A percentile compares a stretch with the other conserved stretches of the same genome.
These are phyloP conservation scores for Amblyopsis rosae DNA, from an alignment of 2,113 vertebrate genomes.

Conservation along the genomic window DNA sequence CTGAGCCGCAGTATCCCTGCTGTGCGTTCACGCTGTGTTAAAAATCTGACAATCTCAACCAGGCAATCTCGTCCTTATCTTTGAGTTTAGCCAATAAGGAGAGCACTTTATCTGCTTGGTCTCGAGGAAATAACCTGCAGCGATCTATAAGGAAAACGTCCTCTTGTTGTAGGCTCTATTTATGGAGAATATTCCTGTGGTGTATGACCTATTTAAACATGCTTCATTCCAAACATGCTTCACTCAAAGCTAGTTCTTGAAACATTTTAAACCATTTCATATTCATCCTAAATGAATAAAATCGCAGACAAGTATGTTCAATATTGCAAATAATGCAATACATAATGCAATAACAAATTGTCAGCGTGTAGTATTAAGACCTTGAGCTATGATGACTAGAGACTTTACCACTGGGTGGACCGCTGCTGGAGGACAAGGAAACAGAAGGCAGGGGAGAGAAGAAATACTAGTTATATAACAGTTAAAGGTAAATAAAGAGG, in stretches of 20 bases:
- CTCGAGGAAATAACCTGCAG: constrained; percentile 10
- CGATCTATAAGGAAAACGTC: constrained; percentile 5
- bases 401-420: not conserved
- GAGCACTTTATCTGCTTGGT: constrained; percentile 9
- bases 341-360: too few species aligned
- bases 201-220: constrained; percentile 17
- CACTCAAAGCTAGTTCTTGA: too few species aligned
- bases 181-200: not conserved
- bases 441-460: not conserved
- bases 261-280: too few species aligned
- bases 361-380: not conserved
- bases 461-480: not conserved
- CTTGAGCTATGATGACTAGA: not conserved
- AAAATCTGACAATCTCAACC: too few species aligned
- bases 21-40: not conserved
- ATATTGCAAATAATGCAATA: too few species aligned
- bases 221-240: too few species aligned
- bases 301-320: too few species aligned
- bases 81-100: constrained; percentile 8
- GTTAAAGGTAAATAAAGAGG: not conserved
- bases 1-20: not conserved
- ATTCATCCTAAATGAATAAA: too few species aligned
- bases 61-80: constrained; percentile 2
- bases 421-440: not conserved
- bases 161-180: constrained; percentile 9